These are phyloP conservation scores for Strongylocentrotus purpuratus DNA, from an alignment of 35 echinoderm and acorn worm genomes.

Conservation along the genomic window DNA sequence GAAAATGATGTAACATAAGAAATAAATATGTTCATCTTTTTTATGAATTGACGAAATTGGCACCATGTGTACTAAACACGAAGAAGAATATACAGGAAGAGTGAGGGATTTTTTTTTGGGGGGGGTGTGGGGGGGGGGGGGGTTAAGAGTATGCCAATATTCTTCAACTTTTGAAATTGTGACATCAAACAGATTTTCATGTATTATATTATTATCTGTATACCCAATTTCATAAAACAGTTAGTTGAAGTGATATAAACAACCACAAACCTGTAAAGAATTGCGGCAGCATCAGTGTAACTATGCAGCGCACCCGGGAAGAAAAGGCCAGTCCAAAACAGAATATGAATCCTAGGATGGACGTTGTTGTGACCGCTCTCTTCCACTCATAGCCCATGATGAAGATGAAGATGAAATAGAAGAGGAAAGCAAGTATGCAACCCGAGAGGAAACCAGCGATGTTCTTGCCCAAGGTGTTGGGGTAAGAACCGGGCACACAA, in stretches of 20 bases:
- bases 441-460: constrained; percentile 58
- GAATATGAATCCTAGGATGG: constrained; percentile 65
- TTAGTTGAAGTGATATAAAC: neutral
- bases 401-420: constrained; percentile 70
- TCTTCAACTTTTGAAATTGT: too few relatives aligned
- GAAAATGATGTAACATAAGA: too few relatives aligned
- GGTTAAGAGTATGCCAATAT: too few relatives aligned
- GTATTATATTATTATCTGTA: neutral
- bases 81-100: too few relatives aligned
- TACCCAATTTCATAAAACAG: neutral
- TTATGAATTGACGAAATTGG: too few relatives aligned
- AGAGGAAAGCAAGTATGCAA: constrained; percentile 53
- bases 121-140: too few relatives aligned
- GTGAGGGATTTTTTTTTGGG: too few relatives aligned
- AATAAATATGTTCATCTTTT: too few relatives aligned
- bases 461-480: constrained; percentile 47
- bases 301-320: constrained; percentile 60
- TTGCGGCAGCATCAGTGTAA: constrained; percentile 76
- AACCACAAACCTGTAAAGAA: constrained; percentile 76
- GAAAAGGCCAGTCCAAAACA: constrained; percentile 91
- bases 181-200: too few relatives aligned
- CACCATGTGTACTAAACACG: too few relatives aligned
- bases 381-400: constrained; percentile 58
- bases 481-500: constrained; percentile 34
- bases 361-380: constrained; percentile 46